Evolutionary conservation across 2,888 invertebrate genomes (phyloP), one percentile per base, ranked within the genome.

Genomic region (Sesia apiformis): DNA sequence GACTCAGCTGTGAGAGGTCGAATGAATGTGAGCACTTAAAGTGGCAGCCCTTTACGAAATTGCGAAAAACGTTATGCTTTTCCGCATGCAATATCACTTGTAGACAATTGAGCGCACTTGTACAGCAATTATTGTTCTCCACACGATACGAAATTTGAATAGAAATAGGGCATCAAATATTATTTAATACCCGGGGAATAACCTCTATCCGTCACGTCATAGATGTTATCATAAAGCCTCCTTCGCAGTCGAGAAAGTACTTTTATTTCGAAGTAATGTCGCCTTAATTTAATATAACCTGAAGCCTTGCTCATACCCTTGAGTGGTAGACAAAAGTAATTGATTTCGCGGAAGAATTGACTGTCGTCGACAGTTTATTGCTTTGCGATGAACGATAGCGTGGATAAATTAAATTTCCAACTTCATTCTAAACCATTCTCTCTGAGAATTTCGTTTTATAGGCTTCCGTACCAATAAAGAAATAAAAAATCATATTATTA

Each of bases 11-110:
- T 64, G 65, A 59, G 60, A 62, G 58, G 56, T 59, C 58, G 55
- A 61, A 65, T 69, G 65, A 69, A 72, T 64, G 65, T 58, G 58
- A 69, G 65, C 69, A 68, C 67, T 68, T 46, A 46, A 46, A 46
- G 46, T 46, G 23, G 46, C 8, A 46, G 46, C 8, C n/a, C 7
- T 8, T 5, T 46, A 46, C 46, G 23, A 46, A 46, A 46, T 23
- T 23, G 23, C 23, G 23, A 23, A 23, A 23, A 23, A 23, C 23
- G 23, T 23, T 23, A 23, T 23, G 23, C 23, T 23, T 23, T 23
- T 23, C 23, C 23, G 23, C 23, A 23, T 23, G 23, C 23, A 23
- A 23, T 23, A 23, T 23, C 23, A 23, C 23, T 23, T 23, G 23
- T 23, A 23, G 23, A 23, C 23, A 23, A 23, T 23, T 23, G 23